A percentile compares a stretch with the other conserved stretches of the same genome.
These are phyloP conservation scores for Syngnathus scovelli DNA, from an alignment of 2,113 vertebrate species.

Conservation along the genomic window DNA sequence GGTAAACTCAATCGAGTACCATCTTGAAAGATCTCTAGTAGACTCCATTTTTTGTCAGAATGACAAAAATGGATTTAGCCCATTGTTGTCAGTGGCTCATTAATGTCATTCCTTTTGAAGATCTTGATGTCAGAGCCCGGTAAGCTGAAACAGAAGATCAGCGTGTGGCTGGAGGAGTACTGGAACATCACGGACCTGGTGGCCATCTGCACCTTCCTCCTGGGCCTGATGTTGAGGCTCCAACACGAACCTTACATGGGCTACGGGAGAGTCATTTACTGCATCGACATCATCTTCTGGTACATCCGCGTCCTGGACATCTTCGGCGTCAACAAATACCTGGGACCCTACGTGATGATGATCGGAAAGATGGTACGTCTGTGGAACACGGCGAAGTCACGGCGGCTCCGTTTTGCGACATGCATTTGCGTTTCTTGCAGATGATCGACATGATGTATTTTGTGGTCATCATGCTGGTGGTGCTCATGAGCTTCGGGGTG, in stretches of 20 bases:
- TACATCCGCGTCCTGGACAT: constrained; percentile 97
- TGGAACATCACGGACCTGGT: constrained; percentile 97
- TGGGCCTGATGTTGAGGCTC: constrained; percentile 85
- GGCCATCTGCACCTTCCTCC: constrained; percentile 86
- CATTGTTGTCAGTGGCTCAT: no score
- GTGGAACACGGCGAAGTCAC: neutral
- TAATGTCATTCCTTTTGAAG: constrained; percentile 62
- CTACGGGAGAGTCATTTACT: constrained; percentile 95
- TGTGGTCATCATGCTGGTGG: constrained; percentile 98
- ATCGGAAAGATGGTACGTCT: constrained; percentile 93
- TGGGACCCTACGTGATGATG: constrained; percentile 99
- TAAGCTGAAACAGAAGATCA: constrained; percentile 95
- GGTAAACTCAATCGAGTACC: constrained; percentile 59
- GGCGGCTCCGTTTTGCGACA: neutral
- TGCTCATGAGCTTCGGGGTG: constrained; percentile 97
- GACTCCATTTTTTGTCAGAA: no score
- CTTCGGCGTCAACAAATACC: constrained; percentile 98
- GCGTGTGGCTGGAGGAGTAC: constrained; percentile 96
- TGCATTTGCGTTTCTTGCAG: constrained; percentile 61
- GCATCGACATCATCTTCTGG: constrained; percentile 98
- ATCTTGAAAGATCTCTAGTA: no score
- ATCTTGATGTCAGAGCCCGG: constrained; percentile 98
- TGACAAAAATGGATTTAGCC: neutral
- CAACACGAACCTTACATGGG: constrained; percentile 94
- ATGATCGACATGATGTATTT: constrained; percentile 99